A percentile compares a stretch with the other conserved stretches of the same genome.
phyloP scores from a whole-genome alignment of 2,797 vertebrate species.

The Antrozous pallidus region DNA sequence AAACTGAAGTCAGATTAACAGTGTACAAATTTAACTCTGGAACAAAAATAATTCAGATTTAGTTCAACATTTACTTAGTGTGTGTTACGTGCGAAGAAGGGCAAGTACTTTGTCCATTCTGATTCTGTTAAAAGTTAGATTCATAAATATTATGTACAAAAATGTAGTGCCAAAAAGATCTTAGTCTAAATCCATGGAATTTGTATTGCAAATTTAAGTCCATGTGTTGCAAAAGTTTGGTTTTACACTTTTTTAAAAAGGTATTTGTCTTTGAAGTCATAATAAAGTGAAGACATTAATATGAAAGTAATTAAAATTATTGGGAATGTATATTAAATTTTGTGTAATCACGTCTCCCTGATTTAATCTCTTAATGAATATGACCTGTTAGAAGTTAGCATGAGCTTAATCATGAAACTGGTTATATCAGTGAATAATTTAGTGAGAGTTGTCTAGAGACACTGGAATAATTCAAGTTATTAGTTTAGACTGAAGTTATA shows the following conservation, averaged over 20 bases:
- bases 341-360: neutral
- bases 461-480: neutral
- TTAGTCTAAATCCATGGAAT: neutral
- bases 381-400: neutral
- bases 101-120: neutral
- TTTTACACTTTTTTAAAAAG: neutral
- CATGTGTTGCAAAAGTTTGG: neutral
- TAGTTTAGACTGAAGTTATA: neutral
- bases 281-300: slow-evolving; percentile 12
- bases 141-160: neutral
- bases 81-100: neutral
- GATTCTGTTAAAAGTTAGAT: neutral
- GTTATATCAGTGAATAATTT: neutral
- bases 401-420: neutral
- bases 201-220: neutral
- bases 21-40: neutral
- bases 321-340: neutral
- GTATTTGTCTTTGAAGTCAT: neutral
- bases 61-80: neutral
- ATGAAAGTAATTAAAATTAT: slow-evolving; percentile 36
- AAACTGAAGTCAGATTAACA: neutral
- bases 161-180: neutral
- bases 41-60: slow-evolving; percentile 19
- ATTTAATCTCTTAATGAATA: neutral
- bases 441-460: neutral